Evolutionary conservation across 2,113 vertebrate genomes (phyloP), one percentile per base, ranked within the genome.

Genomic region (Ifrita kowaldi): DNA sequence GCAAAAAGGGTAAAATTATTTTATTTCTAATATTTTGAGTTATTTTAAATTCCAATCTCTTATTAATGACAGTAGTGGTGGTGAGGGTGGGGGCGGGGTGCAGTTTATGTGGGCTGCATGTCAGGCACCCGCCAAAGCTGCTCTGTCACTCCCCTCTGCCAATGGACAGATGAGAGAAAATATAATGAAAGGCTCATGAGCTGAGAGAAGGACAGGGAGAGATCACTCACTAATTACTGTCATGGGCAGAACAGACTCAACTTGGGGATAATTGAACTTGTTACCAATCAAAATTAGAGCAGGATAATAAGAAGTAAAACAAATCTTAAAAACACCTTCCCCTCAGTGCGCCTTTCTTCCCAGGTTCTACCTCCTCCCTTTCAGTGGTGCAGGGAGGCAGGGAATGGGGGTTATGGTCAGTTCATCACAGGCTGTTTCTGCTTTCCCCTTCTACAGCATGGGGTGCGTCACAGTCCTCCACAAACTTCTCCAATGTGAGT

Each of bases 321-420:
- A 50, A 52, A 74, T 39, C 44, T 41, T 59, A 19, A 23, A 57
- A 65, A 28, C 26, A 37, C 8, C 8, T 16, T 42, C 4, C 10
- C 11, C 1, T 0, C 17, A 35, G 15, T 10, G 16, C 4, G 15
- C 42, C 15, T 7, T 50, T 26, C 50, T 33, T 65, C 6, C 32
- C 49, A 71, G 35, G 9, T 30, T 73, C 32, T 56, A 42, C 14
- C 42, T 42, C 21, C 8, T 65, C 11, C 3, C 7, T 42, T 35
- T 32, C 6, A 52, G 33, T 19, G 22, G 5, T 16, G 3, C 22
- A 50, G 42, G 4, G 50, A 88, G 33, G 33, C 6, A 10, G 28
- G 33, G 12, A 73, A 37, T 50, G 44, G 27, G 9, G 13, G 4
- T 60, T 49, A 26, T 26, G 11, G 10, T 44, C 50, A 57, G 27